Percentiles rank a stretch among this genome's conserved stretches.
Evolutionary conservation across 2,888 invertebrate species (phyloP).

Genomic region (Cryptus viduatorius): DNA sequence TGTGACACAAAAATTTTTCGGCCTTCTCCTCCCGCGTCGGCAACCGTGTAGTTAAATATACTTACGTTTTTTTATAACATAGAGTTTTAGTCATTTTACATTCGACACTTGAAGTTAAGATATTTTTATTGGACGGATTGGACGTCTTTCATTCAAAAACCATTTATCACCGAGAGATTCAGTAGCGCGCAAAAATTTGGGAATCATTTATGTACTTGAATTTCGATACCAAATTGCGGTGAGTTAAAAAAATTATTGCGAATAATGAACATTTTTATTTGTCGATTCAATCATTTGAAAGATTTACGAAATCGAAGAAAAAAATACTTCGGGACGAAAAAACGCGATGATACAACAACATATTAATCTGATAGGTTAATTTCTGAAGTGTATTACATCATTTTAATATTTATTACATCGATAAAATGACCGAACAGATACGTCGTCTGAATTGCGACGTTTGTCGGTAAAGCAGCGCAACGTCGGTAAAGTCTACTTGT

Average conservation of each 20-base stretch:
- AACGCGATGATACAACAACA: no score
- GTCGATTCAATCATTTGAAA: not conserved
- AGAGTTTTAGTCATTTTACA: constrained; percentile 48
- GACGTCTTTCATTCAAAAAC: constrained; percentile 3
- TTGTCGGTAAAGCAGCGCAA: no score
- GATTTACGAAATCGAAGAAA: no score
- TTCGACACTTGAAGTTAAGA: constrained; percentile 11
- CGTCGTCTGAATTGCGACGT: no score
- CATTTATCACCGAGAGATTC: constrained; percentile 14
- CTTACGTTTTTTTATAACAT: constrained; percentile 47
- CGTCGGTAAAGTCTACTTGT: no score
- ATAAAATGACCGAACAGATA: no score
- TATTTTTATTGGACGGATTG: not conserved
- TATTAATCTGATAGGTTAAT: no score
- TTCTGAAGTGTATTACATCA: no score
- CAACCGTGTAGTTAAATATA: constrained; percentile 54
- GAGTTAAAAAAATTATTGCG: constrained; percentile 8
- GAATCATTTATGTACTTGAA: constrained; percentile 74
- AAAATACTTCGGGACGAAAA: no score
- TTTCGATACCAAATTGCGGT: constrained; percentile 70
- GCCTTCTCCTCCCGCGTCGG: constrained; percentile 32
- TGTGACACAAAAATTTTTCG: constrained; percentile 63
- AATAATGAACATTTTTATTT: not conserved
- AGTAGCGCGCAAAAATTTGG: constrained; percentile 66
- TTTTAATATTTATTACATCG: no score